Conservation (phyloP, 2,888 invertebrate species). For the Arge pagana region DNA sequence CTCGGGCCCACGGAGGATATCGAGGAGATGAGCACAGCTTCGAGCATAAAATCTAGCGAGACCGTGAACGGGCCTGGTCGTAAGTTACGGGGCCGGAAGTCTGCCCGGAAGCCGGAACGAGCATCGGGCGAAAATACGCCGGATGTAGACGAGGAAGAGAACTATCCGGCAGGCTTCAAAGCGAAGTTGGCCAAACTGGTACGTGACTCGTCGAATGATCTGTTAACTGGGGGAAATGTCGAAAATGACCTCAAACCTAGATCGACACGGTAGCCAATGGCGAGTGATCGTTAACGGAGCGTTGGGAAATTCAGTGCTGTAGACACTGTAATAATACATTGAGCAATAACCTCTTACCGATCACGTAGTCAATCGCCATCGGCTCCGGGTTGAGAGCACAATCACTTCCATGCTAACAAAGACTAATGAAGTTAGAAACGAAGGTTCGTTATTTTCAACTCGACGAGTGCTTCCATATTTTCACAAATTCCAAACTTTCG, state of each 20-base stretch:
- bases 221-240: not conserved
- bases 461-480: too few species aligned
- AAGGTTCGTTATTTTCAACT: too few species aligned
- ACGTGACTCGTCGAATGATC: slow-evolving; percentile 30
- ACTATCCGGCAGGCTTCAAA: slow-evolving; percentile 53
- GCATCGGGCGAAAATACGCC: slow-evolving; percentile 19
- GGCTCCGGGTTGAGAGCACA: too few species aligned
- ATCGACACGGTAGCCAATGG: not conserved
- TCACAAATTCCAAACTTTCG: too few species aligned
- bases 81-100: slow-evolving; percentile 43
- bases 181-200: slow-evolving; percentile 51
- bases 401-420: too few species aligned
- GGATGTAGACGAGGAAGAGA: slow-evolving; percentile 40
- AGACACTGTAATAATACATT: slow-evolving; percentile 9
- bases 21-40: slow-evolving; percentile 23
- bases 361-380: slow-evolving; percentile 15
- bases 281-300: not conserved
- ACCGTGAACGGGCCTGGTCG: slow-evolving; percentile 22
- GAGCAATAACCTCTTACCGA: slow-evolving; percentile 2
- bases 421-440: too few species aligned
- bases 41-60: slow-evolving; percentile 7
- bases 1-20: slow-evolving; percentile 24
- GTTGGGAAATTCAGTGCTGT: not conserved
- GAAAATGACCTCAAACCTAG: not conserved
- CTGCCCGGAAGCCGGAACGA: slow-evolving; percentile 23